Base-by-base conservation (phyloP, 1,140 invertebrate species). In the Neodiprion pinetum region DNA sequence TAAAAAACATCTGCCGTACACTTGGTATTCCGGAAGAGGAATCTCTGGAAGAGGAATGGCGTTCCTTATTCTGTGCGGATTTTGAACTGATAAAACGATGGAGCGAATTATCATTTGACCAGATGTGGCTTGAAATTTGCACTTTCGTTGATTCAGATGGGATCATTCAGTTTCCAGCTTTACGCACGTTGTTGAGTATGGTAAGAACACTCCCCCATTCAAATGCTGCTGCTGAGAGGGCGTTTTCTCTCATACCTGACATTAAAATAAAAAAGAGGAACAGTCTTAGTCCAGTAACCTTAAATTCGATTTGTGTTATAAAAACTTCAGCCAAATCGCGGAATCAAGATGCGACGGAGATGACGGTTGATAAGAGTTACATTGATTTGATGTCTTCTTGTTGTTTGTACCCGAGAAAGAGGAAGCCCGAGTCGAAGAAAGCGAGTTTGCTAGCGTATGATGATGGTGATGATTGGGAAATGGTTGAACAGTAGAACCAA, bases 201-300 rank as follows among this genome's bases (percentile, higher is more conserved):
- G 71, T 77, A 4, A 66, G 76, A 67, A 7, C 47, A 61, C 53
- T 77, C 14, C 76, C 73, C 48, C 73, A 77, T 71, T 77, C 76
- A 5, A 77, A 77, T 72, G 76, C 76, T 50, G 71, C 71, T 28
- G 76, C 76, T 28, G 76, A 77, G 50, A 67, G 76, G 49, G 67
- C 72, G 49, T 77, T 77, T 69, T 75, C 76, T 65, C 68, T 75
- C 14, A 53, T 75, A 9, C 53, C 74, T 10, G 76, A 75, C 50
- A 61, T 67, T 9, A 75, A 75, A 69, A 72, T 69, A 1, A 72
- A 73, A 53, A 75, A 75, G 48, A 75, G 76, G 47, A 77, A 77
- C 49, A 49, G 67, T 17, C 66, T 77, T 12, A 68, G 47, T 65
- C 5, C 21, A 11, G n/a, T 67, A 23, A 73, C 74, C 17, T 70